Percentiles rank a stretch among this genome's conserved stretches.
Conservation (phyloP, 2,797 vertebrate species). For the Pangasius sanitwongsei region DNA sequence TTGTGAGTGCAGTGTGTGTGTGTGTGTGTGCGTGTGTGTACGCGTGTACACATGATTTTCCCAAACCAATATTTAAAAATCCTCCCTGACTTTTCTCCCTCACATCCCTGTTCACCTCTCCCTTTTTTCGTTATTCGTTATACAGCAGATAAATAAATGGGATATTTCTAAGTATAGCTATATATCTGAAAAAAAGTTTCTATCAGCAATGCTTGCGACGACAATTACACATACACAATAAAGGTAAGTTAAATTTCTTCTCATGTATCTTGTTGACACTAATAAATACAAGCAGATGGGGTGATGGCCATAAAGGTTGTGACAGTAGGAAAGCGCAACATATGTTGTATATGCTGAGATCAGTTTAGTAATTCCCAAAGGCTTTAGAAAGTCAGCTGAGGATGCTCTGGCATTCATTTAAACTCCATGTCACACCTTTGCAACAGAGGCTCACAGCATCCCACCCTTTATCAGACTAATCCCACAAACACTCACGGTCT, state of each 20-base stretch:
- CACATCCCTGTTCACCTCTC: conserved; percentile 48
- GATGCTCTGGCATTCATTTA: conserved; percentile 60
- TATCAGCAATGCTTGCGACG: conserved; percentile 64
- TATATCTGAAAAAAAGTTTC: conserved; percentile 56
- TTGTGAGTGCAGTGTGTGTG: background rate
- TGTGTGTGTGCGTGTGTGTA: background rate
- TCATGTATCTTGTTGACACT: conserved; percentile 61
- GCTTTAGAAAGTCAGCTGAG: conserved; percentile 64
- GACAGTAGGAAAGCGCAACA: conserved; percentile 48
- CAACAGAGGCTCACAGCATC: background rate
- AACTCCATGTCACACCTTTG: background rate
- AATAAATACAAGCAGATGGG: conserved; percentile 58
- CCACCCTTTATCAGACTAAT: conserved; percentile 17
- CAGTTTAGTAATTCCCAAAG: conserved; percentile 65
- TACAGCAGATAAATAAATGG: background rate
- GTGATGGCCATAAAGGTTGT: conserved; percentile 51
- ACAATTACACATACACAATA: conserved; percentile 68
- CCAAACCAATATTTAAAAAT: background rate
- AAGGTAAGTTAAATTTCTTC: conserved; percentile 59
- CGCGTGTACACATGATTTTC: background rate
- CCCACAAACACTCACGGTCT: background rate
- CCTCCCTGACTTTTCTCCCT: conserved; percentile 32
- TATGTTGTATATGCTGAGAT: conserved; percentile 63
- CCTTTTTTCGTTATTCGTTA: conserved; percentile 32
- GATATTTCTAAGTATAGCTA: conserved; percentile 29